phyloP scores from a whole-genome alignment of 1,140 invertebrate genomes.

The Lepidurus apus region DNA sequence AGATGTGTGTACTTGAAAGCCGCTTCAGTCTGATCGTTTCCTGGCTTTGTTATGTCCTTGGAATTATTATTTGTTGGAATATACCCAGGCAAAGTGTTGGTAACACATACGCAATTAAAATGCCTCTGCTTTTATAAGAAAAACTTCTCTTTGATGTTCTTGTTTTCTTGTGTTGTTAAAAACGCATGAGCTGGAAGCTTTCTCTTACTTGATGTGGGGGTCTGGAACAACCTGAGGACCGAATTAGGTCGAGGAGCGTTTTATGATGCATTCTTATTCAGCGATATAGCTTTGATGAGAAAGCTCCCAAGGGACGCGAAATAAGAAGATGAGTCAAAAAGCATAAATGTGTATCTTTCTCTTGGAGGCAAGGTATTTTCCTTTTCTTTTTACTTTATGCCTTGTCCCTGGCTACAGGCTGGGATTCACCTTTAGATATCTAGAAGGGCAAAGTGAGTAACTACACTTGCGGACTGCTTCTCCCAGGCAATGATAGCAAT shows the following conservation, averaged over 20 bases:
- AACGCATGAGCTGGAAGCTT: background rate
- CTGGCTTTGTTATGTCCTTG: background rate
- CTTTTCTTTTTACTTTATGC: background rate
- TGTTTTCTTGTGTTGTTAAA: no score
- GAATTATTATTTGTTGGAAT: background rate
- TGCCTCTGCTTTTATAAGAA: background rate
- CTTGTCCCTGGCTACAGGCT: constrained; percentile 6
- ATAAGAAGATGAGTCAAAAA: background rate
- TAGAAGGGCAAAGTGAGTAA: background rate
- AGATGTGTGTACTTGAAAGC: background rate
- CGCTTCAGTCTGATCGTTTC: background rate
- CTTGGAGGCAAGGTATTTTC: no score
- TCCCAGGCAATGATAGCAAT: background rate
- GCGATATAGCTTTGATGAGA: background rate
- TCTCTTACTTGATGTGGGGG: background rate
- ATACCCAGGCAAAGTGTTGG: background rate
- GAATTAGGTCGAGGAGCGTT: background rate
- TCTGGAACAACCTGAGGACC: background rate
- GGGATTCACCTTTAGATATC: background rate
- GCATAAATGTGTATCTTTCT: no score
- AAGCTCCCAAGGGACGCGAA: background rate
- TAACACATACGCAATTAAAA: background rate
- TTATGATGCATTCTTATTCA: constrained; percentile 1
- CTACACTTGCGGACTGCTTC: background rate
- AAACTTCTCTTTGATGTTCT: no score